A percentile compares a stretch with the other conserved stretches of the same genome.
Evolutionary conservation across 2,888 invertebrate genomes (phyloP).

Genomic region (Molorchus minor): DNA sequence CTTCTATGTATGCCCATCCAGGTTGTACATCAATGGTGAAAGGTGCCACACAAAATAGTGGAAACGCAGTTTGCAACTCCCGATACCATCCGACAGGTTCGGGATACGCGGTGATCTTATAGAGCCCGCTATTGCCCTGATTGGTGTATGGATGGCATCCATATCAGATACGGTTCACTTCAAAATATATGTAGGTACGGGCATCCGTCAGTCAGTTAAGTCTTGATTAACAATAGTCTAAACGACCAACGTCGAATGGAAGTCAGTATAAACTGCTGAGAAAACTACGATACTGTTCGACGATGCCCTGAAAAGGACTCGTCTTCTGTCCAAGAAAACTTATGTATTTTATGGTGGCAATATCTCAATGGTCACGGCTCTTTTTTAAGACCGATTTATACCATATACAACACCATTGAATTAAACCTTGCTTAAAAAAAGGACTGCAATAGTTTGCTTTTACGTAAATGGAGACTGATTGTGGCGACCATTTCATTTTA

Average conservation of each 20-base stretch:
- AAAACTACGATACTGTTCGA: constrained; percentile 26
- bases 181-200: constrained; percentile 46
- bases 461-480: constrained; percentile 23
- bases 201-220: constrained; percentile 45
- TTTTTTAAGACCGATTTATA: constrained; percentile 26
- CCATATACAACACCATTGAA: constrained; percentile 21
- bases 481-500: constrained; percentile 9
- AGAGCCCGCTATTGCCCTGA: constrained; percentile 38
- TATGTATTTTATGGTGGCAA: constrained; percentile 35
- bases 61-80: constrained; percentile 40
- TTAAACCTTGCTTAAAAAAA: constrained; percentile 21
- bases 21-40: constrained; percentile 57
- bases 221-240: constrained; percentile 49
- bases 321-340: constrained; percentile 32
- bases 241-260: constrained; percentile 32
- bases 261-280: constrained; percentile 29
- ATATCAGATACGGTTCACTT: constrained; percentile 53
- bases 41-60: constrained; percentile 58
- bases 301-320: constrained; percentile 26
- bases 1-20: constrained; percentile 53
- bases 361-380: constrained; percentile 31
- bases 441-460: neutral
- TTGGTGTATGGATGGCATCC: constrained; percentile 52
- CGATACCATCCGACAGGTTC: constrained; percentile 54
- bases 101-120: constrained; percentile 47